Evolutionary conservation across 2,888 invertebrate genomes (phyloP).

Genomic region (Leptothorax acervorum): DNA sequence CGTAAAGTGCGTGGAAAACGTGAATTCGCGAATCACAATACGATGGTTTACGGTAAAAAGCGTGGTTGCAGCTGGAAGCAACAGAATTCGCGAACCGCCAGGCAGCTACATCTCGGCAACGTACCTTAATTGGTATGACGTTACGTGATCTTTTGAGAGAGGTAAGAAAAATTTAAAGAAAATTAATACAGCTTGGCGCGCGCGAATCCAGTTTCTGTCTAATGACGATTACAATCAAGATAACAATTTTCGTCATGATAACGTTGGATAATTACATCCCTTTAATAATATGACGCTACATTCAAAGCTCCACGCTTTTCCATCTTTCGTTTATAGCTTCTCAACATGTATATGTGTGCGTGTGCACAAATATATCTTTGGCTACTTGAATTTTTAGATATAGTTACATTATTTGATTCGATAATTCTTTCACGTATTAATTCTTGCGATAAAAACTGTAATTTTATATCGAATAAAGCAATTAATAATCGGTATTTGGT

Average conservation of each 20-base stretch:
- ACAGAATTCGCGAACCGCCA: too few species aligned
- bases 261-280: too few species aligned
- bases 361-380: too few species aligned
- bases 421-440: too few species aligned
- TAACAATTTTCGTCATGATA: too few species aligned
- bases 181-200: background rate
- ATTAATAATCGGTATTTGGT: background rate
- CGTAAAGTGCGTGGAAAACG: background rate
- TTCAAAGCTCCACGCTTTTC: too few species aligned
- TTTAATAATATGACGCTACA: too few species aligned
- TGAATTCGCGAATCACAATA: background rate
- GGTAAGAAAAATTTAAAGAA: background rate
- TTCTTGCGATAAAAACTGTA: background rate
- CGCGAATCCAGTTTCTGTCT: background rate
- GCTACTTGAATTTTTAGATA: too few species aligned
- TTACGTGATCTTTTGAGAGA: background rate
- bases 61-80: too few species aligned
- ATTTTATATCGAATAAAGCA: background rate
- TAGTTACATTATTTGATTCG: background rate
- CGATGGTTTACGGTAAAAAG: background rate
- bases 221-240: background rate
- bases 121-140: background rate
- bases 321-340: too few species aligned
- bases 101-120: background rate
- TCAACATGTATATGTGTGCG: too few species aligned